Base-by-base conservation (phyloP, 2,888 invertebrate genomes). In the Mylabris sibirica region DNA sequence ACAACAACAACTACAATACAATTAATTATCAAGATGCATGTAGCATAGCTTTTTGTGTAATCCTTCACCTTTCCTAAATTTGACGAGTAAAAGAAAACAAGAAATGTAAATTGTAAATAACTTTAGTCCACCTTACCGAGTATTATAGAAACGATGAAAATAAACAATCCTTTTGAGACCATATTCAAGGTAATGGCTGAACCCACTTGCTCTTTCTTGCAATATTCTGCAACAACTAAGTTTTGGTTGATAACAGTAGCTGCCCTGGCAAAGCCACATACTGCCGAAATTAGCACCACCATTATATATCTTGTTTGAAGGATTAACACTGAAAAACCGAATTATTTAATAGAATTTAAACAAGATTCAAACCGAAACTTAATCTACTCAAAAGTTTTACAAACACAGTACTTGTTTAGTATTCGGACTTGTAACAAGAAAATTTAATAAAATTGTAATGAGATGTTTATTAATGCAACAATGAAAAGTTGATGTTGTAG, bases 161-260 rank as follows among this genome's bases (percentile, higher is more conserved):
- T 90, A 38, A 90, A 86, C 1, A 92, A 79, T 3, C 92, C 92
- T 86, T 92, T 92, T 0, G 89, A 87, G 61, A 92, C 86, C 92
- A 92, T 92, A 73, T 91, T 92, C 1, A 92, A 85, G 0, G 92
- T 92, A 2, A 92, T 87, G 0, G 92, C 92, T 0, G 91, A 90
- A 0, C 92, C 90, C 0, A 92, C 77, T 74, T 88, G 87, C 12
- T 80, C 77, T 64, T 80, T 80, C 14, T 85, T 85, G 73, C 89
- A 90, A 78, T 91, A 86, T 73, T 91, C 91, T 0, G 92, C 90
- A 62, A 92, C 89, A 0, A 90, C 89, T 57, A 92, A 86, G 79
- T 91, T 92, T 78, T 92, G 90, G 72, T 91, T 90, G 0, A 92
- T 90, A n/a, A 93, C 90, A 0, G 92, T 89, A 77, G 91, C 89